phyloP scores from a whole-genome alignment of 2,888 invertebrate genomes.

The Argyresthia goedartella region DNA sequence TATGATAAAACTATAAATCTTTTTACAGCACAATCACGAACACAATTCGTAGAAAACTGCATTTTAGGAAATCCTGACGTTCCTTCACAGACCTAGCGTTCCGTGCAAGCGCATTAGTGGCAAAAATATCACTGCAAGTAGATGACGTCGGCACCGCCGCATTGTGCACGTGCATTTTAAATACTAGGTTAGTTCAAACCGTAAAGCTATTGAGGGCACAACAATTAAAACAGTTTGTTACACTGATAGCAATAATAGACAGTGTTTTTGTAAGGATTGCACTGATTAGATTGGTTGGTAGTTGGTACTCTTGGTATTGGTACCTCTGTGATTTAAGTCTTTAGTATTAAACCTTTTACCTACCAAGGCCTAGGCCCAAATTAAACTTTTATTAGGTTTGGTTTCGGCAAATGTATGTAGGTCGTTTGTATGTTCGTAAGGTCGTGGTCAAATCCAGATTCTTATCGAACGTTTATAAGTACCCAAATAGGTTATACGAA shows the following conservation, averaged over 20 bases:
- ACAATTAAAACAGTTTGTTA: background rate
- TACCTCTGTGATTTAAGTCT: background rate
- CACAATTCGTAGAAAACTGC: slow-evolving; percentile 29
- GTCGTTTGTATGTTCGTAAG: too few species aligned
- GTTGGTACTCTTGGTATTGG: background rate
- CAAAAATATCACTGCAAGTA: slow-evolving; percentile 66
- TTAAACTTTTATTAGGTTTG: too few species aligned
- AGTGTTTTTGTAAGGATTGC: background rate
- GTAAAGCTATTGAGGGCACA: slow-evolving; percentile 48
- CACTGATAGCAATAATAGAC: too few species aligned
- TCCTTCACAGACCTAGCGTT: slow-evolving; percentile 42
- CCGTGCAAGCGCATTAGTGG: slow-evolving; percentile 64
- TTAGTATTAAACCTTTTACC: background rate
- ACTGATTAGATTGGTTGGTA: too few species aligned
- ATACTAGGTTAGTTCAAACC: slow-evolving; percentile 53
- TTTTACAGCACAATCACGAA: slow-evolving; percentile 22
- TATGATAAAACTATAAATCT: slow-evolving; percentile 20
- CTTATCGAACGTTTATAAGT: too few species aligned
- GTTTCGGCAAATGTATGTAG: too few species aligned
- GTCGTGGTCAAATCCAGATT: too few species aligned
- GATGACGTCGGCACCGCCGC: slow-evolving; percentile 64
- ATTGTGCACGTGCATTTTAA: slow-evolving; percentile 64
- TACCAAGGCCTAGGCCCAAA: too few species aligned
- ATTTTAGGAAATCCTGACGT: slow-evolving; percentile 45
- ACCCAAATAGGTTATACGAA: too few species aligned